Conservation (phyloP, 2,888 invertebrate genomes). For the Eremobia ochroleuca region DNA sequence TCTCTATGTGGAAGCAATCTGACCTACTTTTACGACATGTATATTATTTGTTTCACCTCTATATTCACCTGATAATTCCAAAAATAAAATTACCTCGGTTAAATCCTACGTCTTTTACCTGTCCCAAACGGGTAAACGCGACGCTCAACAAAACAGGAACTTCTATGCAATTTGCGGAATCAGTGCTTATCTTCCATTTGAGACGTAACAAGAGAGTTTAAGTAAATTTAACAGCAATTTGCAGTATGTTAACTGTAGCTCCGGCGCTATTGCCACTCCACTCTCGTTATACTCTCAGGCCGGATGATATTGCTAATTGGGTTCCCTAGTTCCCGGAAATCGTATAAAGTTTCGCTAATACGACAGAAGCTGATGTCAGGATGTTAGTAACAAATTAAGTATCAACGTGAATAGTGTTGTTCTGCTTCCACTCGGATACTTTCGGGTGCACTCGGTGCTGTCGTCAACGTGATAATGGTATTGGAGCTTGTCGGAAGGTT, state of each 20-base stretch:
- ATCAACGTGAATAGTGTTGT: slow-evolving; percentile 40
- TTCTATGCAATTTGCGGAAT: slow-evolving; percentile 74
- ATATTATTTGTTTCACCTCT: not conserved
- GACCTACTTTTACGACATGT: not conserved
- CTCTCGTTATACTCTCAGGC: slow-evolving; percentile 82
- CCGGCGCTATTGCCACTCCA: slow-evolving; percentile 81
- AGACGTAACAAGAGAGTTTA: slow-evolving; percentile 78
- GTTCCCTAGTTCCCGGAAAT: slow-evolving; percentile 87
- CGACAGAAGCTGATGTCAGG: slow-evolving; percentile 75
- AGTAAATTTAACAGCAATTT: slow-evolving; percentile 88
- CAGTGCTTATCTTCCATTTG: slow-evolving; percentile 73
- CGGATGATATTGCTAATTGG: slow-evolving; percentile 90
- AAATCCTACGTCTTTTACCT: slow-evolving; percentile 8
- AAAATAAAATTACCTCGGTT: slow-evolving; percentile 15
- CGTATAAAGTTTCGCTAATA: slow-evolving; percentile 87
- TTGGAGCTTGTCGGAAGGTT: slow-evolving; percentile 30
- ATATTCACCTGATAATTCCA: not conserved
- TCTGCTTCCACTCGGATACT: slow-evolving; percentile 8
- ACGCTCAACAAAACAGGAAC: slow-evolving; percentile 56
- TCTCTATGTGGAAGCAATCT: not conserved
- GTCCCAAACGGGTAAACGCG: slow-evolving; percentile 40
- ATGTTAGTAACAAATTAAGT: slow-evolving; percentile 68
- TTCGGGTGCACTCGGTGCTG: slow-evolving; percentile 19
- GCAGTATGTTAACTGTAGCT: slow-evolving; percentile 85
- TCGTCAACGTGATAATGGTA: slow-evolving; percentile 22